phyloP scores from a whole-genome alignment of 2,797 vertebrate genomes.

The Rhinophrynus dorsalis region DNA sequence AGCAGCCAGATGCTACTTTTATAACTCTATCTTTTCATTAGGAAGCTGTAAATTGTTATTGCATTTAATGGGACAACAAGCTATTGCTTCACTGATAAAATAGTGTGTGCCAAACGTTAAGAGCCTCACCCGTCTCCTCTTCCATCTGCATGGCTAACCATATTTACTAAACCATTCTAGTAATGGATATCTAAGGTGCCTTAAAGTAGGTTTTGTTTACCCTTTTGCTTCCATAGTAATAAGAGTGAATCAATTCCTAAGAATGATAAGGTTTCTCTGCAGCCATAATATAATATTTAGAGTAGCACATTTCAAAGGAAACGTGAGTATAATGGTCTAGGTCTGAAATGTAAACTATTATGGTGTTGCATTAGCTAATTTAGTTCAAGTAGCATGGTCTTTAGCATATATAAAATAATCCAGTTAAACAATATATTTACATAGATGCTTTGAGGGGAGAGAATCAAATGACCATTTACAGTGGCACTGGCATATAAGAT shows the following conservation, averaged over 20 bases:
- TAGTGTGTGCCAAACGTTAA: not conserved
- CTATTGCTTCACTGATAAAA: slow-evolving; percentile 8
- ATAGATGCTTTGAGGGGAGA: no score
- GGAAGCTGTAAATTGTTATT: slow-evolving; percentile 22
- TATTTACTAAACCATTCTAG: not conserved
- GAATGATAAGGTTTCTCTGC: no score
- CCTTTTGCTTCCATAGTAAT: not conserved
- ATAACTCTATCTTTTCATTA: slow-evolving; percentile 22
- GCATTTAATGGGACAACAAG: slow-evolving; percentile 13
- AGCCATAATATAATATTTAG: no score
- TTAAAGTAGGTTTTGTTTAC: not conserved
- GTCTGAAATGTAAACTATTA: no score
- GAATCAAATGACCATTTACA: no score
- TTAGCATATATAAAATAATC: no score
- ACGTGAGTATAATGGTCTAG: no score
- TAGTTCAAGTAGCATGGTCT: no score
- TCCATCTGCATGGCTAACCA: not conserved
- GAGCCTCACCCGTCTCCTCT: not conserved
- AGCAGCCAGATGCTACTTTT: slow-evolving; percentile 13
- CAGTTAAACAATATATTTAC: no score
- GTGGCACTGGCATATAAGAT: no score
- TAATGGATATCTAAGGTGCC: not conserved
- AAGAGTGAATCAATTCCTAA: not conserved
- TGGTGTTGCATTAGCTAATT: no score
- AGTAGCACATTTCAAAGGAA: no score